Evolutionary conservation across 2,888 invertebrate genomes (phyloP).

Genomic region (Hipparchia sbordonii): DNA sequence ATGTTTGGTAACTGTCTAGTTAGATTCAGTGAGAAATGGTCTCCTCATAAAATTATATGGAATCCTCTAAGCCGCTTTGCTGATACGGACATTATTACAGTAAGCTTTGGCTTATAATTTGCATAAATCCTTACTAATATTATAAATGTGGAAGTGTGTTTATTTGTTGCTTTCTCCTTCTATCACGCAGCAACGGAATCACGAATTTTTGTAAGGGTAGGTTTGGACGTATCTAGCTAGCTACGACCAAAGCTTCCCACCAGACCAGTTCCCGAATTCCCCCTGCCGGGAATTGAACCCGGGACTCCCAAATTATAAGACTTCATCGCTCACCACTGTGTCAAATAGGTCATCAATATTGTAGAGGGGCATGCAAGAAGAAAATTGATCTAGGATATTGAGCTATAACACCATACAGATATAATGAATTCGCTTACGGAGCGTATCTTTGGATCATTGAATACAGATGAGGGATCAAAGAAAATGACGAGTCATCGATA

Average conservation of each 20-base stretch:
- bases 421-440: slow-evolving; percentile 78
- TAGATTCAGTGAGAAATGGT: slow-evolving; percentile 28
- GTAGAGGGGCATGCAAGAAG: neutral
- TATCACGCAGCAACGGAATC: too few species aligned
- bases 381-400: slow-evolving; percentile 28
- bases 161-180: too few species aligned
- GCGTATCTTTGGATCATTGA: slow-evolving; percentile 57
- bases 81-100: neutral
- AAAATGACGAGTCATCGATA: slow-evolving; percentile 55
- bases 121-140: too few species aligned
- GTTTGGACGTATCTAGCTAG: too few species aligned
- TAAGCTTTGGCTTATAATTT: neutral
- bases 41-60: slow-evolving; percentile 33
- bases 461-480: slow-evolving; percentile 21
- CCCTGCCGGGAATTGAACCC: too few species aligned
- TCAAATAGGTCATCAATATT: neutral
- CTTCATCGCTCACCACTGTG: too few species aligned
- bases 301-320: too few species aligned
- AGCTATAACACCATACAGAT: slow-evolving; percentile 63
- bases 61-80: slow-evolving; percentile 4
- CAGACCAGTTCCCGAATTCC: too few species aligned
- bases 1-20: slow-evolving; percentile 37
- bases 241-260: too few species aligned
- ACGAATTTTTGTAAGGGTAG: too few species aligned
- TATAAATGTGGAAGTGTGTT: too few species aligned